Conservation (phyloP, 2,888 invertebrate genomes). For the Artemia sinica region DNA sequence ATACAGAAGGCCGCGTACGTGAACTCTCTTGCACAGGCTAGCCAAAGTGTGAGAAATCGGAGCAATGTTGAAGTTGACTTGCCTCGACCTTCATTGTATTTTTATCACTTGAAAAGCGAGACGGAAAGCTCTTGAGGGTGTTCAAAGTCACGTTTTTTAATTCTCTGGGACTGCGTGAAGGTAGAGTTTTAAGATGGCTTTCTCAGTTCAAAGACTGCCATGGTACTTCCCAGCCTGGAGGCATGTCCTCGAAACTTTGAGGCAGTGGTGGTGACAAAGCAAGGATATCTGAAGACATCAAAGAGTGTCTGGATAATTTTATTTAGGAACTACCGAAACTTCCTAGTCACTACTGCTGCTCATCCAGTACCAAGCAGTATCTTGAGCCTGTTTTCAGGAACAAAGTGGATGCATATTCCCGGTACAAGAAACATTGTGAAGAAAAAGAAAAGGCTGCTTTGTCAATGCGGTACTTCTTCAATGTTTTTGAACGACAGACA, state of each 20-base stretch:
- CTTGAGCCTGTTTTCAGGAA: too few relatives aligned
- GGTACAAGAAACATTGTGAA: background rate
- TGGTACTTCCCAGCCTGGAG: constrained; percentile 7
- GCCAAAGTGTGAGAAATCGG: background rate
- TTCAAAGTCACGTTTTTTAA: too few relatives aligned
- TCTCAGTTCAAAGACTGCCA: background rate
- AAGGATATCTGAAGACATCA: constrained; percentile 2
- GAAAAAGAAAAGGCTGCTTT: background rate
- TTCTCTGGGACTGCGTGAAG: too few relatives aligned
- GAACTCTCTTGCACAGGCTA: background rate
- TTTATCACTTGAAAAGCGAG: too few relatives aligned
- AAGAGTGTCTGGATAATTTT: background rate
- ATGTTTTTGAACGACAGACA: background rate
- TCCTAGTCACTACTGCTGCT: constrained; percentile 8
- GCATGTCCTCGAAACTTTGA: constrained; percentile 1
- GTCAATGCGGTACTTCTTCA: constrained; percentile 10
- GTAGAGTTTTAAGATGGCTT: too few relatives aligned
- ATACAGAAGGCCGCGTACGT: too few relatives aligned
- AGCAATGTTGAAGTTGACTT: background rate
- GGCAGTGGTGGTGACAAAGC: background rate
- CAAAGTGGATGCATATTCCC: background rate
- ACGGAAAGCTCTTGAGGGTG: too few relatives aligned
- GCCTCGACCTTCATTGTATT: too few relatives aligned
- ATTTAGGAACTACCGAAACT: constrained; percentile 7
- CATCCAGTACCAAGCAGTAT: constrained; percentile 8